Percentiles rank a stretch among this genome's conserved stretches.
Evolutionary conservation across 2,888 invertebrate species (phyloP).

Genomic region (Ichneumon xanthorius): DNA sequence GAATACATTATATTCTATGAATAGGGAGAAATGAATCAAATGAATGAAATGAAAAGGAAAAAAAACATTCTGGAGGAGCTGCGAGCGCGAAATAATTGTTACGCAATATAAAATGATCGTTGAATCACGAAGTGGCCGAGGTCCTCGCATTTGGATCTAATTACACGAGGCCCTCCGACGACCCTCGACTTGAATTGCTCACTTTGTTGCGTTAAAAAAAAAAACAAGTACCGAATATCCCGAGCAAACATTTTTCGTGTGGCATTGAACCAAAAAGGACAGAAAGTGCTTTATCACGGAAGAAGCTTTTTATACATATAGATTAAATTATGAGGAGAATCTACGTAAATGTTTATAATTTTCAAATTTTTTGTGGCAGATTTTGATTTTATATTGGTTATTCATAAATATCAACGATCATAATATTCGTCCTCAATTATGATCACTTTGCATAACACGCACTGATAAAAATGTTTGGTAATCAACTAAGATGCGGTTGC

Average conservation of each 20-base stretch:
- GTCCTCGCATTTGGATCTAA: slow-evolving; percentile 44
- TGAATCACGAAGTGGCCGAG: slow-evolving; percentile 40
- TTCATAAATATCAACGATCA: too few relatives aligned
- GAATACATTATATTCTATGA: slow-evolving; percentile 60
- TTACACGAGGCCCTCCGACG: slow-evolving; percentile 20
- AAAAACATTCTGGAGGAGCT: slow-evolving; percentile 59
- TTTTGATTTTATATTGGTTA: too few relatives aligned
- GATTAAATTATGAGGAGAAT: too few relatives aligned
- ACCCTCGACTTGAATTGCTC: slow-evolving; percentile 54
- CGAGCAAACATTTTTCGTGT: not conserved
- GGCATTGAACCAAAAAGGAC: not conserved
- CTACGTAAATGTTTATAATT: too few relatives aligned
- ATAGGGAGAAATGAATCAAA: slow-evolving; percentile 57
- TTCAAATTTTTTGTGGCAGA: too few relatives aligned
- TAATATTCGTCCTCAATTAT: not conserved
- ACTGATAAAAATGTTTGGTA: too few relatives aligned
- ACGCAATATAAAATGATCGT: slow-evolving; percentile 47
- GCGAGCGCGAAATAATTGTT: slow-evolving; percentile 48
- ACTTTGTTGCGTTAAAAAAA: slow-evolving; percentile 5
- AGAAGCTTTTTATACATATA: too few relatives aligned
- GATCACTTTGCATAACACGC: not conserved
- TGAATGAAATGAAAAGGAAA: slow-evolving; percentile 40
- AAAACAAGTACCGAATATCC: not conserved
- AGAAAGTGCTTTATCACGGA: not conserved
- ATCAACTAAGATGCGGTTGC: too few relatives aligned